Base-by-base conservation (phyloP, 2,113 vertebrate genomes). In the Xiphophorus hellerii region DNA sequence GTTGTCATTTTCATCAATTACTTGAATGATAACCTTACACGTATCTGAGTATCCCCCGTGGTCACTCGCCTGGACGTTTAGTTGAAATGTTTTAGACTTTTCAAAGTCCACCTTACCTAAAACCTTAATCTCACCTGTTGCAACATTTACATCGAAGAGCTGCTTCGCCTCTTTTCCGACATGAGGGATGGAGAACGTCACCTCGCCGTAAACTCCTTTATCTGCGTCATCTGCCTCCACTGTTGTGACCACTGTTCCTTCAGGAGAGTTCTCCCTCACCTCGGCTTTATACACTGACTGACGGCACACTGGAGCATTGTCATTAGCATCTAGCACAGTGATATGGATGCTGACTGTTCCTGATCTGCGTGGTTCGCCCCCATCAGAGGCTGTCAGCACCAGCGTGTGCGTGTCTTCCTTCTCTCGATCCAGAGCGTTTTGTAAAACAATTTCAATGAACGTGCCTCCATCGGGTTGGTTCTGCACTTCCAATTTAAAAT, bases 1-100 rank as follows among this genome's bases (percentile, higher is more conserved):
- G 44, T 94, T 94, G 64, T 94, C 94, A 74, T 95, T 95, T 37
- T 88, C 90, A 28, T 94, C 93, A 63, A 87, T 62, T 2, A 94
- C n/a, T 13, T 94, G 86, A 48, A 94, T 82, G 0, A 93, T 63
- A 5, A 94, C 67, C 81, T 93, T 93, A 9, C 93, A 92, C 0
- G 89, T 92, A 22, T 89, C 92, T 1, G 86, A 66, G 0, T 60
- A 27, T 0, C 92, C 89, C 0, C 93, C 92, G 0, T 89, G 84
- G 2, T 95, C 94, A 35, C 60, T 90, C 0, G 93, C 93, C 0
- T 91, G 28, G 0, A 94, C 51, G 0, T 91, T 91, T 51, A 95
- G 30, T 9, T 92, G 80, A 83, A 87, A 77, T 0, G 2, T 83
- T 0, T 74, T 88, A 0, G 62, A 80, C 28, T 70, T 87, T 81